Conservation (phyloP, 1,140 invertebrate genomes). For the Drosophila novamexicana region DNA sequence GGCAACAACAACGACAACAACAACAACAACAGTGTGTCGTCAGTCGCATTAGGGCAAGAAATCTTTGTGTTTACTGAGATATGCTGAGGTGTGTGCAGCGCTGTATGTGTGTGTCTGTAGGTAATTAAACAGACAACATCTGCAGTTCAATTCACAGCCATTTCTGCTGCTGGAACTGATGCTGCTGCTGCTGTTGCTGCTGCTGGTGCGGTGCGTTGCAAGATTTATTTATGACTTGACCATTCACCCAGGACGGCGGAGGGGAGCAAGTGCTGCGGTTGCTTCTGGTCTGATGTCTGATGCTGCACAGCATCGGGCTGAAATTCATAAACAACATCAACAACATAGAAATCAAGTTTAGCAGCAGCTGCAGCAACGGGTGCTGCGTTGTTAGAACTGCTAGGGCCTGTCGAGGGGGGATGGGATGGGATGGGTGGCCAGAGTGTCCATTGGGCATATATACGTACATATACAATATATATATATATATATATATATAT, state of each 20-base stretch:
- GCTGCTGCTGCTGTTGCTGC: neutral
- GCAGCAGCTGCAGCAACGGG: slow-evolving; percentile 16
- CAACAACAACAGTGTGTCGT: slow-evolving; percentile 19
- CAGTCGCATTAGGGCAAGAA: slow-evolving; percentile 35
- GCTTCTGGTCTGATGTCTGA: slow-evolving; percentile 5
- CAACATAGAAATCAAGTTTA: slow-evolving; percentile 72
- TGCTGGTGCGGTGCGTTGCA: slow-evolving; percentile 33
- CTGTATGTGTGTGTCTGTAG: slow-evolving; percentile 34
- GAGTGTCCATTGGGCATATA: slow-evolving; percentile 21
- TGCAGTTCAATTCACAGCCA: slow-evolving; percentile 56
- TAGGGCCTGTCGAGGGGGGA: neutral
- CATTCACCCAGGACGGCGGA: slow-evolving; percentile 43
- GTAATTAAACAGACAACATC: slow-evolving; percentile 77
- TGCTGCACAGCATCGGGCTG: slow-evolving; percentile 36
- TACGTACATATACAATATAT: too few species aligned
- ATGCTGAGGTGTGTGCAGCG: neutral
- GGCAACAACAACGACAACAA: slow-evolving; percentile 11
- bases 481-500: too few species aligned
- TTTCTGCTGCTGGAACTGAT: slow-evolving; percentile 24
- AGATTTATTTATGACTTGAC: slow-evolving; percentile 77
- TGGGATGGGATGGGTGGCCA: neutral
- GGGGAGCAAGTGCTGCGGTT: slow-evolving; percentile 1
- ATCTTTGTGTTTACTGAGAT: slow-evolving; percentile 38
- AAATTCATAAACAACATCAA: slow-evolving; percentile 68
- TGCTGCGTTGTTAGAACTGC: slow-evolving; percentile 9